Evolutionary conservation across 2,113 vertebrate genomes (phyloP), one percentile per base, ranked within the genome.

Genomic region (Callionymus lyra): DNA sequence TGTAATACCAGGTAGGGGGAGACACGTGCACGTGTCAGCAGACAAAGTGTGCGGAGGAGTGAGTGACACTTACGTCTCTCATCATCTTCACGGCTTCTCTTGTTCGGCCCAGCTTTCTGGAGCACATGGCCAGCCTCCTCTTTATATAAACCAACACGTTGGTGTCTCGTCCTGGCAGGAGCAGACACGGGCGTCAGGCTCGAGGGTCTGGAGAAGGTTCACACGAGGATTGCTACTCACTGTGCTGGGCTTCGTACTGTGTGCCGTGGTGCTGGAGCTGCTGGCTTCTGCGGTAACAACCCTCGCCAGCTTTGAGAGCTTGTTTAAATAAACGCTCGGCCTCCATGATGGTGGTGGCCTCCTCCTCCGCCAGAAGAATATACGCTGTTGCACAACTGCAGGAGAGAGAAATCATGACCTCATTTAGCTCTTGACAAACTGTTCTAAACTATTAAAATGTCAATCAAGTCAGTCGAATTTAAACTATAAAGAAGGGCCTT

Each of bases 31-130:
- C 56, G 79, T 8, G 31, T 63, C 33, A 70, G 54, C 34, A 65
- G 6, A 49, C 41, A 67, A 15, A 66, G 43, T 39, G 37, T 46
- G 16, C 43, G 11, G 32, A 37, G 34, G 34, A 14, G 16, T 17
- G 10, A 31, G 21, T 48, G 42, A 38, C 12, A 91, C 94, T 94
- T 85, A 97, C 94, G 73, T 98, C 94, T 89, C 94, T 88, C 94
- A 98, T 96, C 93, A 97, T 98, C 78, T 98, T 98, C 45, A 95
- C 94, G 31, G 94, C 94, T 86, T 98, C 94, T 72, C 93, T 85
- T 63, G 94, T 98, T 50, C 92, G 86, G 63, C 94, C 94, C 6
- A 98, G 90, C 76, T 97, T 96, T 67, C 94, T 86, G 69, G 94
- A 92, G 84, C 94, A 97, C 94, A 98, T 98, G 59, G 94, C 92